A percentile compares a stretch with the other conserved stretches of the same genome.
These are phyloP conservation scores for Agrochola macilenta DNA, from an alignment of 2,888 invertebrate species.

Conservation along the genomic window DNA sequence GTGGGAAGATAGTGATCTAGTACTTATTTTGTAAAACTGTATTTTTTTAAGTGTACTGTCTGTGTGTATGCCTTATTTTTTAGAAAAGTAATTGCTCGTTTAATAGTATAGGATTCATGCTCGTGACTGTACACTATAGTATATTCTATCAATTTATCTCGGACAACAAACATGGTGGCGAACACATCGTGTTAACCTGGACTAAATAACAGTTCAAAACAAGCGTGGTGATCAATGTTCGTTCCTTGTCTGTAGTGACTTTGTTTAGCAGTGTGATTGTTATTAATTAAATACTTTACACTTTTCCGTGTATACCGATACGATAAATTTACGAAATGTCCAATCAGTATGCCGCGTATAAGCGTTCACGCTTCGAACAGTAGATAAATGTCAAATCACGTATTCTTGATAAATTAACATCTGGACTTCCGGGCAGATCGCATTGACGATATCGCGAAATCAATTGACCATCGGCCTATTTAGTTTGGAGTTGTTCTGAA, in stretches of 20 bases:
- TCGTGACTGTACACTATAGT: background rate
- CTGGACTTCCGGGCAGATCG: background rate
- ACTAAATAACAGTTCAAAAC: too few species aligned
- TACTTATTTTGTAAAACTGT: too few species aligned
- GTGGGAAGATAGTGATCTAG: too few species aligned
- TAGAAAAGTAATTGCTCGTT: too few species aligned
- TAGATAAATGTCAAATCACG: conserved; percentile 14
- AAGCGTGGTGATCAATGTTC: background rate
- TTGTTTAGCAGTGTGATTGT: background rate
- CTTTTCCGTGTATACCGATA: background rate
- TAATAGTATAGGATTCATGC: too few species aligned
- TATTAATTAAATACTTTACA: background rate
- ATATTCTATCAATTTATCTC: background rate
- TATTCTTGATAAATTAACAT: conserved; percentile 26
- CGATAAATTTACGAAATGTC: background rate
- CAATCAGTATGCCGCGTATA: background rate
- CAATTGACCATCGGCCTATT: conserved; percentile 4
- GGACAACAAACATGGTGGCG: background rate
- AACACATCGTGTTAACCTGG: background rate
- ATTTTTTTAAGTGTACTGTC: too few species aligned
- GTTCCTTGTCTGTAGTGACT: background rate
- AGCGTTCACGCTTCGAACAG: background rate
- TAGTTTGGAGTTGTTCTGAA: background rate
- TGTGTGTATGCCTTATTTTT: too few species aligned
- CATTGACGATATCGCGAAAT: background rate